Conservation (phyloP, 2,888 invertebrate species). For the Idaea aversata region DNA sequence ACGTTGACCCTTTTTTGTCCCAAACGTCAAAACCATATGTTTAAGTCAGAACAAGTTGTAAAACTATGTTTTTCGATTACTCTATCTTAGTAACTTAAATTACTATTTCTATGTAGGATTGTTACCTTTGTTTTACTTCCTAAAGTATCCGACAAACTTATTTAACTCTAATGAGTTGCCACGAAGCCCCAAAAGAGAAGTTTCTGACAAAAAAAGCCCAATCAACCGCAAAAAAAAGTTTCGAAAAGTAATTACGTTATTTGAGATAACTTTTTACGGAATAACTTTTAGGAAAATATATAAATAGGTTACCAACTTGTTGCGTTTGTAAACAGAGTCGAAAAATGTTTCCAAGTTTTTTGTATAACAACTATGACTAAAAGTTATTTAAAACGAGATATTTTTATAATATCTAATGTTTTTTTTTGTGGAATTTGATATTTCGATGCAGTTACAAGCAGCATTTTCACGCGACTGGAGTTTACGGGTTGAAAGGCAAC, state of each 20-base stretch:
- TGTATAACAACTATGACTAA: too few species aligned
- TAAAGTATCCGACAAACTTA: not conserved
- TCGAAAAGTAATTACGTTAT: slow-evolving; percentile 2
- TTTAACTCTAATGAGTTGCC: not conserved
- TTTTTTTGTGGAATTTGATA: too few species aligned
- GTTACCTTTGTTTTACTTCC: not conserved
- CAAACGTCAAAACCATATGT: not conserved
- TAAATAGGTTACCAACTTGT: not conserved
- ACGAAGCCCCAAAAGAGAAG: not conserved
- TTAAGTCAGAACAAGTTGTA: not conserved
- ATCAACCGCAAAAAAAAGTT: not conserved
- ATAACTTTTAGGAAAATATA: not conserved
- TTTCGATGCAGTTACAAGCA: too few species aligned
- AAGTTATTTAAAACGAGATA: too few species aligned
- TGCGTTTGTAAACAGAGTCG: not conserved
- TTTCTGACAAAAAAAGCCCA: not conserved
- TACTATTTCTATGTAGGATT: not conserved
- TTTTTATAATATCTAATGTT: too few species aligned
- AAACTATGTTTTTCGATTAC: not conserved
- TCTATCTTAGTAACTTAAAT: not conserved
- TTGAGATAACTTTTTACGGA: not conserved
- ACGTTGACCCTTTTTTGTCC: not conserved
- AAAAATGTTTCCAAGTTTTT: not conserved
- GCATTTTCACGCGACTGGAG: too few species aligned
- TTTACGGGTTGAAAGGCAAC: too few species aligned